These are phyloP conservation scores for Orientallactaga bullata DNA, from an alignment of 2,113 vertebrate genomes.

Conservation along the genomic window DNA sequence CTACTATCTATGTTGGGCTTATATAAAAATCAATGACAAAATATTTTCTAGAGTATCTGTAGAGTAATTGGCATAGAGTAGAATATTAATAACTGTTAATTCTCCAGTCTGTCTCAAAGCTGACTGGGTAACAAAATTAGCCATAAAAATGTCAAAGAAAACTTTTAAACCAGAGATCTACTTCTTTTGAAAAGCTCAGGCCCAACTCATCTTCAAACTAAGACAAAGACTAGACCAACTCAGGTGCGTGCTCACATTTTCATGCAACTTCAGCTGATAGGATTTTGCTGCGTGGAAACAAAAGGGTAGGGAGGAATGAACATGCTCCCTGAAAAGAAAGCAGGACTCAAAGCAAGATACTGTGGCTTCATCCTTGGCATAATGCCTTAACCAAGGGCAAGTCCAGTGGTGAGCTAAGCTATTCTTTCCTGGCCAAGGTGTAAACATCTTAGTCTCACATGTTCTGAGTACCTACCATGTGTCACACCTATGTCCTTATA, in stretches of 20 bases:
- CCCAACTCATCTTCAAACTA: constrained; percentile 41
- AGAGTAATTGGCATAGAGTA: not conserved
- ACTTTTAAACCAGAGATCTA: constrained; percentile 6
- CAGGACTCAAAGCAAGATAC: not conserved
- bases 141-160: constrained; percentile 52
- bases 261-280: not conserved
- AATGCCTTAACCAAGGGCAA: not conserved
- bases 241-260: constrained; percentile 13
- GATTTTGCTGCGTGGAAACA: not conserved
- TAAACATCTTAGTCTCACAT: not conserved
- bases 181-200: constrained; percentile 25
- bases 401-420: not conserved
- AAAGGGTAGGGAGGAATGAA: not conserved
- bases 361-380: constrained; percentile 9
- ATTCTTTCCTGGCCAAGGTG: not conserved
- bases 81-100: constrained; percentile 48
- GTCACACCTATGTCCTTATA: not conserved
- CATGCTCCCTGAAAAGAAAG: constrained; percentile 34
- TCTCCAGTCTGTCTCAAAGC: not conserved
- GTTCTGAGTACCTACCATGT: not conserved
- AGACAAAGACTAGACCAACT: not conserved
- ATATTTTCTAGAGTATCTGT: constrained; percentile 40
- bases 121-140: not conserved
- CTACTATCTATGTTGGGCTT: not conserved
- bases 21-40: constrained; percentile 35